Evolutionary conservation across 1,140 invertebrate species (phyloP), one percentile per base, ranked within the genome.

Genomic region (Formica selysi): DNA sequence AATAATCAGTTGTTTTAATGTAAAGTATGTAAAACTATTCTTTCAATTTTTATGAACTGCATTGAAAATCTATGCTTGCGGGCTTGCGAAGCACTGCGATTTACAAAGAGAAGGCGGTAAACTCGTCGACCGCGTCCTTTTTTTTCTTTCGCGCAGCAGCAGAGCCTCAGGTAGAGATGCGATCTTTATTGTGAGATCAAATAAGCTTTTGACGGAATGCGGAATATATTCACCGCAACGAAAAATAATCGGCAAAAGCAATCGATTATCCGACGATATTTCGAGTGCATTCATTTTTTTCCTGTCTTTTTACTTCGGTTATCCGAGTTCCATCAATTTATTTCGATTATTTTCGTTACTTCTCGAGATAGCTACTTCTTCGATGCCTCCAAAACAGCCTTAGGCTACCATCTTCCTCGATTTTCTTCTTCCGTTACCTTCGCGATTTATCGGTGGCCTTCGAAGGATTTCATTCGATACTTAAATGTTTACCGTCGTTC

Each of bases 371-470:
- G 67, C 26, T 76, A 48, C 38, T 22, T 84, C 38, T 73, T 74
- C 13, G 2, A 61, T 29, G 38, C 6, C 32, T 67, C 22, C 59
- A 76, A 4, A 38, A 22, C 48, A 59, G 54, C 59, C 67, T 76
- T 62, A 29, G 74, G 22, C 61, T 62, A 67, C 44, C 54, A 32
- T 51, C 59, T 78, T 62, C 2, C 10, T 13, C 64, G 10, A 0
- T 48, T 32, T 57, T 70, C 68, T 83, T 59, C 83, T 84, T 67
- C 26, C 76, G 61, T 36, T 64, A 86, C 70, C 76, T 74, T n/a
- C 73, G 64, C 85, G 38, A 90, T 90, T 89, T 90, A 89, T 90
- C 85, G 87, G 16, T 54, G 36, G 65, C 64, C 76, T 68, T 76
- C 62, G 65, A 79, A 74, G 67, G 64, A 87, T 89, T 59, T 79